Percentiles rank a stretch among this genome's conserved stretches.
Conservation (phyloP, 64 coral and sea anemone species). For the Pachyseris speciosa region DNA sequence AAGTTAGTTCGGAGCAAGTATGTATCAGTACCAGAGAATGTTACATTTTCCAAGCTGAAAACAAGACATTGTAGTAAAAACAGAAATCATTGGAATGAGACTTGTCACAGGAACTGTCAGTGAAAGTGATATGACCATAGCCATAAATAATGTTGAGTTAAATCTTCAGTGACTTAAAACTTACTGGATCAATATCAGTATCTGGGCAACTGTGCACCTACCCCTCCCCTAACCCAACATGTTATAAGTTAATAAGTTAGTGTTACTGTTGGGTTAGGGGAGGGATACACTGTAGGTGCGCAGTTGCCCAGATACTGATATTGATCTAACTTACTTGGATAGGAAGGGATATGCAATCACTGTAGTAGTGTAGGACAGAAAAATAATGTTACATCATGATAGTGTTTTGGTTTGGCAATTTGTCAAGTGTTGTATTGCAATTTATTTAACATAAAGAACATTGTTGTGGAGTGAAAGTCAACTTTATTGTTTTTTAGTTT, state of each 20-base stretch:
- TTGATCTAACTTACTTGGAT: no score
- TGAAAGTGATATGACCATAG: neutral
- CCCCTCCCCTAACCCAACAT: constrained; percentile 31
- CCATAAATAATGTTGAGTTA: neutral
- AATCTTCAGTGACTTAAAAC: neutral
- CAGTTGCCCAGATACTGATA: constrained; percentile 35
- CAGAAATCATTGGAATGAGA: neutral
- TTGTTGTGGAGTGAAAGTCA: no score
- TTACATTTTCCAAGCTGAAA: neutral
- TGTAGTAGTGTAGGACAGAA: neutral
- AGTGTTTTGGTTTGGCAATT: no score
- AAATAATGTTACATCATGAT: no score
- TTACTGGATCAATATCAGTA: neutral
- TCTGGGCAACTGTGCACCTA: constrained; percentile 35
- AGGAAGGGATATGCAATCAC: no score
- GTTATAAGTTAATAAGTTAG: constrained; percentile 9
- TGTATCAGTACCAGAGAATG: neutral
- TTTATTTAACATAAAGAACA: no score
- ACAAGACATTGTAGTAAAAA: neutral
- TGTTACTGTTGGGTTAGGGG: neutral
- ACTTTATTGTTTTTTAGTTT: no score
- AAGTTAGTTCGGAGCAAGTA: neutral
- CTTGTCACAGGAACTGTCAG: neutral
- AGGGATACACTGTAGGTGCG: neutral
- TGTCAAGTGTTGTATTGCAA: no score